phyloP scores from a whole-genome alignment of 2,113 vertebrate species.

The Loxodonta africana region DNA sequence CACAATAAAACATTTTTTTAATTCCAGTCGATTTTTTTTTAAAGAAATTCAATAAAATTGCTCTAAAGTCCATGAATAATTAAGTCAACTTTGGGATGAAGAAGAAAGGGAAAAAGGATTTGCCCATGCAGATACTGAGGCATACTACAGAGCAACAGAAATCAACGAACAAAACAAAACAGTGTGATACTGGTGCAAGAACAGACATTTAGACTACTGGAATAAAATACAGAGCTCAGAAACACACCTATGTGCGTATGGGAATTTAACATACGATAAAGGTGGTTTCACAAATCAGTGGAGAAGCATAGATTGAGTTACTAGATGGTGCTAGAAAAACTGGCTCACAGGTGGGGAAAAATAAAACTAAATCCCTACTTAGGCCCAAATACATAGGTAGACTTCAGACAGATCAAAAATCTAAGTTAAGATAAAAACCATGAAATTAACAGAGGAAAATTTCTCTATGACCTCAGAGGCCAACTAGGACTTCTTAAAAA shows the following conservation, averaged over 20 bases:
- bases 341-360: background rate
- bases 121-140: background rate
- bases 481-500: background rate
- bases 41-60: background rate
- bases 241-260: background rate
- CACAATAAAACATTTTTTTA: no score
- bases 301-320: background rate
- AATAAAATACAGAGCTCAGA: background rate
- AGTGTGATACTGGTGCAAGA: background rate
- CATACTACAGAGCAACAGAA: background rate
- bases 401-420: background rate
- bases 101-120: background rate
- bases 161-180: background rate
- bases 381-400: background rate
- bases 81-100: slow-evolving; percentile 25
- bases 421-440: slow-evolving; percentile 10
- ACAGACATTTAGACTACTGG: background rate
- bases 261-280: background rate
- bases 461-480: background rate
- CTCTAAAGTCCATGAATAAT: background rate
- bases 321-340: background rate
- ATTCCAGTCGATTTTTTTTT: background rate
- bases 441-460: background rate
- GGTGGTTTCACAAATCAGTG: background rate
- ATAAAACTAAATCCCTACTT: background rate